Percentiles rank a stretch among this genome's conserved stretches.
Conservation (phyloP, 1,140 invertebrate species). For the Melitaea cinxia region DNA sequence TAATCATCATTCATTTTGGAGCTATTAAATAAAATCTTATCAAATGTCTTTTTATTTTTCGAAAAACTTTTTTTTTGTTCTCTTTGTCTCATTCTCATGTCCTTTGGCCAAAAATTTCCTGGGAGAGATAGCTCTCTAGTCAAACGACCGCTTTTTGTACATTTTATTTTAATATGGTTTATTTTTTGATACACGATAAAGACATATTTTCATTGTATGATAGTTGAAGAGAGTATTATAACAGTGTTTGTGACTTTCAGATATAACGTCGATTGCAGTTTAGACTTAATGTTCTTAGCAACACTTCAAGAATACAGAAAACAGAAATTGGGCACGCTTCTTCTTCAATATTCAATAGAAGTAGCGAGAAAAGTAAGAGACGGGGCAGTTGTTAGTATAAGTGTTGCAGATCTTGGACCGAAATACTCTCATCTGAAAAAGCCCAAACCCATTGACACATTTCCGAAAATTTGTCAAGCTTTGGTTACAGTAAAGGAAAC, state of each 20-base stretch:
- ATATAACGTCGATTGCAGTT: constrained; percentile 83
- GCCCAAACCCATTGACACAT: constrained; percentile 47
- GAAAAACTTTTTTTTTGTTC: no score
- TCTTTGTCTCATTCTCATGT: no score
- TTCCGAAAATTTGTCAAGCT: constrained; percentile 82
- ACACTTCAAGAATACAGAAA: constrained; percentile 77
- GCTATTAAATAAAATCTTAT: no score
- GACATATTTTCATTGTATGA: no score
- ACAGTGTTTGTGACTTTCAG: constrained; percentile 43
- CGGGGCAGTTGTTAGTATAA: constrained; percentile 74
- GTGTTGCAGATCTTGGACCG: constrained; percentile 67
- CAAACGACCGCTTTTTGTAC: no score
- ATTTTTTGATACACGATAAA: no score
- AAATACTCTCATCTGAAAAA: constrained; percentile 57
- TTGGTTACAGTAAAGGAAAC: constrained; percentile 83
- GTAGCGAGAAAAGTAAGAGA: constrained; percentile 77
- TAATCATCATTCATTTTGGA: no score
- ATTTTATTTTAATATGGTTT: no score
- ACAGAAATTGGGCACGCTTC: constrained; percentile 79
- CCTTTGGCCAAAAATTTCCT: no score
- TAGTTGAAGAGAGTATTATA: neutral
- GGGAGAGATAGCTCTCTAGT: no score
- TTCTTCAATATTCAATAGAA: constrained; percentile 81
- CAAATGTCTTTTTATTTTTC: no score
- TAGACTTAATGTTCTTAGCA: constrained; percentile 86